These are phyloP conservation scores for Hypercompe scribonia DNA, from an alignment of 2,888 invertebrate species.

Conservation along the genomic window DNA sequence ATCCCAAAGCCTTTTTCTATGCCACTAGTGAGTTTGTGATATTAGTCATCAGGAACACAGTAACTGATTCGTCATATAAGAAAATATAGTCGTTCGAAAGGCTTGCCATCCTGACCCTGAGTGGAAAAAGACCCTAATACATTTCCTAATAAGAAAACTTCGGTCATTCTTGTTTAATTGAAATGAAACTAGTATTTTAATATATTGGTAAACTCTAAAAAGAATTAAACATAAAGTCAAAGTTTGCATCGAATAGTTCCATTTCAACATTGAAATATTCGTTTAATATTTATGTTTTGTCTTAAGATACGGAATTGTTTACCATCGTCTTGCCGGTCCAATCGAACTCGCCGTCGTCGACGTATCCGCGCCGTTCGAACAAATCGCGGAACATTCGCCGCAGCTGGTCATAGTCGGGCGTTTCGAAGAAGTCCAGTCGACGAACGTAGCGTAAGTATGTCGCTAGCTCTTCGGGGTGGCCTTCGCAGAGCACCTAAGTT, in stretches of 20 bases:
- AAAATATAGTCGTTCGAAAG: constrained; percentile 6
- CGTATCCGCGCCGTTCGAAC: constrained; percentile 94
- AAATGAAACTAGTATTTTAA: constrained; percentile 21
- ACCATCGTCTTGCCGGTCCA: constrained; percentile 96
- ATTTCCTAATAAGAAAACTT: constrained; percentile 6
- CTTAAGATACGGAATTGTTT: constrained; percentile 64
- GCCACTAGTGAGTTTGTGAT: constrained; percentile 1
- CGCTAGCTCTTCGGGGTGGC: constrained; percentile 98
- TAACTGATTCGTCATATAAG: constrained; percentile 9
- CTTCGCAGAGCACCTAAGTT: constrained; percentile 90
- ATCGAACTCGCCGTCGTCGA: constrained; percentile 97
- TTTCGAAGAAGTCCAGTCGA: constrained; percentile 99
- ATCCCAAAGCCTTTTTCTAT: constrained; percentile 11
- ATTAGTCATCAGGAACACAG: constrained; percentile 9
- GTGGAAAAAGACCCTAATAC: constrained; percentile 20
- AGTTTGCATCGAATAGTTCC: constrained; percentile 11
- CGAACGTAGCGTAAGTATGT: constrained; percentile 99
- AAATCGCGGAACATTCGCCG: constrained; percentile 97
- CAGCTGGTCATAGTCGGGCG: constrained; percentile 99
- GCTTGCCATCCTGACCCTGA: constrained; percentile 13
- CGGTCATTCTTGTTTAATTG: constrained; percentile 6
- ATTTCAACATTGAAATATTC: constrained; percentile 18
- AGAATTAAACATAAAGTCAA: background rate
- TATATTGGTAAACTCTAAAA: background rate
- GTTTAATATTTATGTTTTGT: constrained; percentile 16